These are phyloP conservation scores for Oryctolagus cuniculus DNA, from an alignment of 2,113 vertebrate species.

Conservation along the genomic window mOryCun1.1 NC_091434.1:75878001-75878500, in stretches of 20 bases:
- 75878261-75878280: conserved; percentile 54
- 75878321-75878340: conserved; percentile 62
- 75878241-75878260: conserved; percentile 46
- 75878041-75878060: neutral
- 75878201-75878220: conserved; percentile 68
- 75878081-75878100: conserved; percentile 60
- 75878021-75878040: conserved; percentile 49
- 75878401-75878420: neutral
- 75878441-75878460: conserved; percentile 46
- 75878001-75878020: neutral
- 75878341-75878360: conserved; percentile 59
- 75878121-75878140: conserved; percentile 30
- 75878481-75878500: conserved; percentile 20
- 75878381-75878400: conserved; percentile 48
- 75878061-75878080: conserved; percentile 62
- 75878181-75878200: conserved; percentile 18
- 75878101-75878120: conserved; percentile 46
- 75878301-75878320: conserved; percentile 64
- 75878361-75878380: conserved; percentile 50
- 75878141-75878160: conserved; percentile 19
- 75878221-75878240: conserved; percentile 56
- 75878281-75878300: neutral
- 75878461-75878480: neutral
- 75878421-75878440: conserved; percentile 52
- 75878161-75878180: conserved; percentile 60